Evolutionary conservation across 2,113 vertebrate species (phyloP).

Genomic region (Peromyscus maniculatus): DNA sequence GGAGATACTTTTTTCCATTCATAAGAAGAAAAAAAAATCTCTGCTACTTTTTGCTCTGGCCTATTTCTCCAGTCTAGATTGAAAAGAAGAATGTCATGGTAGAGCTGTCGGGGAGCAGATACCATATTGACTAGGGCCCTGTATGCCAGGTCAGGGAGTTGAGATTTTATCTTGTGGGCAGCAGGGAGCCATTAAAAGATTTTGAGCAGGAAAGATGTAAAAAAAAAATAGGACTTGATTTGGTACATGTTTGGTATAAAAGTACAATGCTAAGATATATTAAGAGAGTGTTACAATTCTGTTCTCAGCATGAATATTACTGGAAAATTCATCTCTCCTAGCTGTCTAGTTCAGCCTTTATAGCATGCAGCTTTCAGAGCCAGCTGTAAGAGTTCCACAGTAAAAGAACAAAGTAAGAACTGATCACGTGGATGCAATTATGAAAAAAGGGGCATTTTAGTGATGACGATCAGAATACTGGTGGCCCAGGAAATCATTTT

Average conservation of each 20-base stretch:
- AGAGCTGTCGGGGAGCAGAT: conserved; percentile 23
- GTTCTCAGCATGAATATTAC: conserved; percentile 67
- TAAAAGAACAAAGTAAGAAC: conserved; percentile 85
- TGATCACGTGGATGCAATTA: conserved; percentile 81
- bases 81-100: not conserved
- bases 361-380: conserved; percentile 82
- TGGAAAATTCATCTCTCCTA: conserved; percentile 65
- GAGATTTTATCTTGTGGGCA: conserved; percentile 68
- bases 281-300: conserved; percentile 66
- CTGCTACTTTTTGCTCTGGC: conserved; percentile 44
- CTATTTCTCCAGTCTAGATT: conserved; percentile 50
- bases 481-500: conserved; percentile 82
- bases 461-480: conserved; percentile 58
- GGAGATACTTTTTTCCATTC: conserved; percentile 58
- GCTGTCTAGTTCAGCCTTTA: conserved; percentile 79
- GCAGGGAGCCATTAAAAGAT: conserved; percentile 75
- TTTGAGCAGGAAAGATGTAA: conserved; percentile 66
- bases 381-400: conserved; percentile 84
- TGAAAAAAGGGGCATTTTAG: conserved; percentile 80
- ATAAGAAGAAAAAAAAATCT: conserved; percentile 29
- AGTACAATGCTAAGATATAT: conserved; percentile 79
- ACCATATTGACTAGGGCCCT: conserved; percentile 55
- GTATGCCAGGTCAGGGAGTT: conserved; percentile 60
- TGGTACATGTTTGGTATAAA: conserved; percentile 72
- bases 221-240: conserved; percentile 69